Evolutionary conservation across 2,113 vertebrate genomes (phyloP).

Genomic region (Melierax canorus): DNA sequence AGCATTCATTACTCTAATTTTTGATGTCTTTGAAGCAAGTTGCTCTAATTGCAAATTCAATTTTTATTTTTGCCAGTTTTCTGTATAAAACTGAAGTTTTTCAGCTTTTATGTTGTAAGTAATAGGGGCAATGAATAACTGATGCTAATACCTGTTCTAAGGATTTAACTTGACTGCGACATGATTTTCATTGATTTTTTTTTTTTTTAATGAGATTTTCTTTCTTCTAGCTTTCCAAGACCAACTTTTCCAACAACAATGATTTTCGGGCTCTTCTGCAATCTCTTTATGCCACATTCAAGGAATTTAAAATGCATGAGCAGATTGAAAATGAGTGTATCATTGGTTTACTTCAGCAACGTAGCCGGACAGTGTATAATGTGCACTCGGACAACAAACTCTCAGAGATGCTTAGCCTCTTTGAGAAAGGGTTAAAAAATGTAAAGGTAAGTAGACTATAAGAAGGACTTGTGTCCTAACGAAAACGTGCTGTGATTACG

Average conservation of each 20-base stretch:
- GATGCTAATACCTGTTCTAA: not conserved
- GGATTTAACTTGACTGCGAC: not conserved
- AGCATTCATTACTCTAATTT: not conserved
- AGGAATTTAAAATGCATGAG: constrained; percentile 98
- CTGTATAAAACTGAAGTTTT: not conserved
- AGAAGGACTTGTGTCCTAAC: not conserved
- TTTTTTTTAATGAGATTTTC: not conserved
- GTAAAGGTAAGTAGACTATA: constrained; percentile 81
- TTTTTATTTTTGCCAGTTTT: not conserved
- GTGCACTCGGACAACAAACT: constrained; percentile 98
- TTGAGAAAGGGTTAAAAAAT: constrained; percentile 93
- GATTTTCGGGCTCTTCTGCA: constrained; percentile 96
- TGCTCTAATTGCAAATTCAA: not conserved
- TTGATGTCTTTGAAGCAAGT: not conserved
- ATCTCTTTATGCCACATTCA: constrained; percentile 93
- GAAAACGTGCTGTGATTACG: not conserved
- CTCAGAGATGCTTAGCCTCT: constrained; percentile 95
- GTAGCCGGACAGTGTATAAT: constrained; percentile 91
- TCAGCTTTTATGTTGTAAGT: not conserved
- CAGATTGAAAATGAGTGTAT: constrained; percentile 99
- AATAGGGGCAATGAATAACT: not conserved
- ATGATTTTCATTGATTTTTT: not conserved
- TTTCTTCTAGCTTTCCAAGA: constrained; percentile 89
- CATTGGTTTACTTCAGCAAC: constrained; percentile 91
- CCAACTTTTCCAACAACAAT: constrained; percentile 98